Evolutionary conservation across 2,113 vertebrate species (phyloP).

Genomic region (Gymnarchus niloticus): DNA sequence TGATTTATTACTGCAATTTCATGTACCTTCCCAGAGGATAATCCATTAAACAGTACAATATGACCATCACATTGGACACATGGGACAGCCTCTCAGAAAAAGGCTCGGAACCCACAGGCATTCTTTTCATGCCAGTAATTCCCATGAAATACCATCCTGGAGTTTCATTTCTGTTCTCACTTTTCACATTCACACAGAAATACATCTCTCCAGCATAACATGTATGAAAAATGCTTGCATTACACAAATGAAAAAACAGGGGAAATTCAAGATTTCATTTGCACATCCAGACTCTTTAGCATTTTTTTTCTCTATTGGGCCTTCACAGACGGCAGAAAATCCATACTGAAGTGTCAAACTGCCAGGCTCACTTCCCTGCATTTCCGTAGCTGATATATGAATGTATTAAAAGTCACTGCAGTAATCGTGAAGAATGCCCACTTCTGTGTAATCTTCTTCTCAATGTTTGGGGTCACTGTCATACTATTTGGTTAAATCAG

Average conservation of each 20-base stretch:
- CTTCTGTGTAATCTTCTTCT: neutral
- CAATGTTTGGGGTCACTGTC: neutral
- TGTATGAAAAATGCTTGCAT: neutral
- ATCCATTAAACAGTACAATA: neutral
- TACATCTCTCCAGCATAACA: neutral
- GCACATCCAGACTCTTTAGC: neutral
- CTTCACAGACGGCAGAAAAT: neutral
- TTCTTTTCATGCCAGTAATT: neutral
- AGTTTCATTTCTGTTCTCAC: neutral
- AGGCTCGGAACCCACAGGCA: neutral
- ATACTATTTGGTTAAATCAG: neutral
- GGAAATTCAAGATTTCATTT: constrained; percentile 5
- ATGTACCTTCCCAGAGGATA: neutral
- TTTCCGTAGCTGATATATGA: neutral
- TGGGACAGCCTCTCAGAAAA: neutral
- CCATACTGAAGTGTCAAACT: neutral
- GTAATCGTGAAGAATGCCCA: neutral
- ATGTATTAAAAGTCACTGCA: neutral
- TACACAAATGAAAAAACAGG: constrained; percentile 12
- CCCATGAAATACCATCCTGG: neutral
- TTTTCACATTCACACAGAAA: neutral
- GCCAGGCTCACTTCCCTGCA: neutral
- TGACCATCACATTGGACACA: neutral
- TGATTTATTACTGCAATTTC: neutral
- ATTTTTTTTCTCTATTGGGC: neutral